A percentile compares a stretch with the other conserved stretches of the same genome.
Evolutionary conservation across 2,888 invertebrate genomes (phyloP).

Genomic region (Phasia obesa): DNA sequence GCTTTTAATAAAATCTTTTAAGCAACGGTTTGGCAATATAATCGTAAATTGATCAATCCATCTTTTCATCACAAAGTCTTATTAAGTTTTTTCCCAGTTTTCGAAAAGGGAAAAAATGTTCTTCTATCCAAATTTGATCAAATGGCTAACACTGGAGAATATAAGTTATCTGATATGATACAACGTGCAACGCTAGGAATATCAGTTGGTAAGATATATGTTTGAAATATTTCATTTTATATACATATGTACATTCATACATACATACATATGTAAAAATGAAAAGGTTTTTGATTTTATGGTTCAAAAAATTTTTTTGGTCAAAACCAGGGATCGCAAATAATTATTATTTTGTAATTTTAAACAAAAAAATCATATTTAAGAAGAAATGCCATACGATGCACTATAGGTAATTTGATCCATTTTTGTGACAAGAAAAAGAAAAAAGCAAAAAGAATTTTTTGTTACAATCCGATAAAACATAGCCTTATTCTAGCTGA

Average conservation of each 20-base stretch:
- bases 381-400: background rate
- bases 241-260: too few relatives aligned
- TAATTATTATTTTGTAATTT: too few relatives aligned
- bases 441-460: too few relatives aligned
- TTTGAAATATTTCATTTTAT: background rate
- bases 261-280: too few relatives aligned
- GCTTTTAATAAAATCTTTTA: background rate
- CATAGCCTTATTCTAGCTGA: too few relatives aligned
- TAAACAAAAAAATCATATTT: too few relatives aligned
- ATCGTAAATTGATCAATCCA: constrained; percentile 69
- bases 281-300: too few relatives aligned
- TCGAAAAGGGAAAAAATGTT: constrained; percentile 65
- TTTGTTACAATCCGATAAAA: too few relatives aligned
- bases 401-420: too few relatives aligned
- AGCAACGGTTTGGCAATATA: constrained; percentile 58
- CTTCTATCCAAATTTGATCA: constrained; percentile 41
- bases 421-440: too few relatives aligned
- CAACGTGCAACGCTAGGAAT: constrained; percentile 50
- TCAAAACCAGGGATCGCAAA: too few relatives aligned
- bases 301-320: too few relatives aligned
- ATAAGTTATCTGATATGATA: constrained; percentile 49
- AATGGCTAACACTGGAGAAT: constrained; percentile 50
- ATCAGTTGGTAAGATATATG: constrained; percentile 59
- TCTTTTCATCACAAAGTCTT: constrained; percentile 65
- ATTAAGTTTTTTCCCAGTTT: constrained; percentile 62